A percentile compares a stretch with the other conserved stretches of the same genome.
These are phyloP conservation scores for Syngnathus rostellatus DNA, from an alignment of 2,797 vertebrate genomes.

Conservation along the genomic window DNA sequence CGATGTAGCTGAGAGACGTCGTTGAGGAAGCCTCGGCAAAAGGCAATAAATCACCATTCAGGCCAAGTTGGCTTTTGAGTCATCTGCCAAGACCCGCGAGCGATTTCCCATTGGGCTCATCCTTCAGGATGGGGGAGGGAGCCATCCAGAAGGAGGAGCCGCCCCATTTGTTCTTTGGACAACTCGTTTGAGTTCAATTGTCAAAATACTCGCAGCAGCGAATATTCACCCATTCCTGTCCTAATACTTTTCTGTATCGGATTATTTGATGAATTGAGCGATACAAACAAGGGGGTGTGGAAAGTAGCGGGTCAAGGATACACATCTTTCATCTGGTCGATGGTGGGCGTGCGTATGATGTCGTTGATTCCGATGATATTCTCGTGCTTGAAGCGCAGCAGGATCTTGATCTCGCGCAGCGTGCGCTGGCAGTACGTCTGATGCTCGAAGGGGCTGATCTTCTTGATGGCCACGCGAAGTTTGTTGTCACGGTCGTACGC, in stretches of 20 bases:
- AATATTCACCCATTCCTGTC: no score
- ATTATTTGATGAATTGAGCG: no score
- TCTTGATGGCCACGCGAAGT: conserved; percentile 84
- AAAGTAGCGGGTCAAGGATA: conserved; percentile 63
- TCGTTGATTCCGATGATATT: conserved; percentile 88
- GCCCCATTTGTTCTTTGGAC: no score
- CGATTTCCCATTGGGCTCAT: no score
- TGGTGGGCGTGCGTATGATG: conserved; percentile 75
- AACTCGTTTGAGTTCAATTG: not conserved
- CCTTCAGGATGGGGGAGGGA: no score
- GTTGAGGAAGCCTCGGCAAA: conserved; percentile 45
- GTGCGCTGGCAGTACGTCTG: conserved; percentile 89
- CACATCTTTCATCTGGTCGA: conserved; percentile 86
- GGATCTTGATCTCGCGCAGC: conserved; percentile 84
- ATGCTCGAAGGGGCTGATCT: conserved; percentile 89
- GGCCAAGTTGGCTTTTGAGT: no score
- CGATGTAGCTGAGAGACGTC: conserved; percentile 74
- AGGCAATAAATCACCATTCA: no score
- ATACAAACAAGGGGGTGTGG: no score
- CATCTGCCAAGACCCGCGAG: no score
- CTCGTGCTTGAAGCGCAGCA: conserved; percentile 84
- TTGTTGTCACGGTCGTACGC: conserved; percentile 75
- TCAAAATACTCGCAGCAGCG: not conserved
- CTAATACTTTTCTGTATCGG: no score
- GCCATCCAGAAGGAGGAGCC: no score